Evolutionary conservation across 2,797 vertebrate species (phyloP), one percentile per base, ranked within the genome.

Genomic region (Allobates femoralis): DNA sequence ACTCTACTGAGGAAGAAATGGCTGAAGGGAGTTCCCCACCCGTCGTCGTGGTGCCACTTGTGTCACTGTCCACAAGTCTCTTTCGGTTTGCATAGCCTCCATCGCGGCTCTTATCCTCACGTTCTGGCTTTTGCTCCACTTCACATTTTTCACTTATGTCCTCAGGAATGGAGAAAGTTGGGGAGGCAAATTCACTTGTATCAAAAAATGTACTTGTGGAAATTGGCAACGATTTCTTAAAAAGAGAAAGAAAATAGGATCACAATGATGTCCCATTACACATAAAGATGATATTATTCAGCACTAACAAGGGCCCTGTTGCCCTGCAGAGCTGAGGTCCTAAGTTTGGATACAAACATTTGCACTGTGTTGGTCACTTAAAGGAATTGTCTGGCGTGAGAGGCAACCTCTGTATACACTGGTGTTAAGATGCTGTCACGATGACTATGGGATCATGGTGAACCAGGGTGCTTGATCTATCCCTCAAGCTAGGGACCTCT

Each of bases 191-290:
- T 18, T 71, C 80, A 37, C 30, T 56, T 5, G 12, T 4, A 11
- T 3, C 66, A 19, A 34, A 37, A 23, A 34, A 82, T 3, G 5
- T 10, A 19, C 66, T 82, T 3, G 56, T 66, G 0, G 80, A 82
- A 10, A 15, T 23, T 8, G 80, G 66, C 3, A 82, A 12, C 30
- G 80, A 82, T 82, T 82, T 82, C 80, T 82, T 26, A n/a, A 71
- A n/a, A 71, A 82, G 32, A 69, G 32, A 41, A 73, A 71, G 32
- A 69, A 71, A 69, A 69, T 16, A 1, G 30, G 12, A 64, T 81
- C 23, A 64, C 16, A 50, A 62, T 64, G 0, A 55, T 5, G 18
- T 19, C 32, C 18, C 30, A 2, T 32, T 69, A 34, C 19, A 34
- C 30, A 34, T 10, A 30, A 28, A 28, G 62, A 64, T 12, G 3